phyloP scores from a whole-genome alignment of 2,113 vertebrate species.

The Brachyhypopomus occidentalis region DNA sequence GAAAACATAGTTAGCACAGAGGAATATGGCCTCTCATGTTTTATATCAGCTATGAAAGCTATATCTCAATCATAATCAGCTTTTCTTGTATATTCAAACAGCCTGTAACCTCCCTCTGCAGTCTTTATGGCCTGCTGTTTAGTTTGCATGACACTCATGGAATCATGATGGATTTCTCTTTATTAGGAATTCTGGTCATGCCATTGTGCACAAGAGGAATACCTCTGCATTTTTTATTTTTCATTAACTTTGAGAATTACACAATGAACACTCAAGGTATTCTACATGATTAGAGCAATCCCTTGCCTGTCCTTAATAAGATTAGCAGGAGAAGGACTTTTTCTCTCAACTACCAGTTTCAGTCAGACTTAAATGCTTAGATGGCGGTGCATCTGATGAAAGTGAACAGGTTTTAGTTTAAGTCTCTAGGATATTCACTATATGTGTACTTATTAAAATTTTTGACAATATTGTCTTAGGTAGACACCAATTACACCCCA shows the following conservation, averaged over 20 bases:
- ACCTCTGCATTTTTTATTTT: not conserved
- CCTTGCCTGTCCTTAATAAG: not conserved
- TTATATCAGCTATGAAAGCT: not conserved
- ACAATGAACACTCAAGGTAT: conserved; percentile 26
- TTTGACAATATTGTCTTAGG: not conserved
- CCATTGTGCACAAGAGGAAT: not conserved
- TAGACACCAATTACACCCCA: not conserved
- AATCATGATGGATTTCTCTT: conserved; percentile 1
- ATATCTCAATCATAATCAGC: conserved; percentile 15
- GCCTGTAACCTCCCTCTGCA: not conserved
- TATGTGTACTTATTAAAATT: not conserved
- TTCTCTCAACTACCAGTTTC: not conserved
- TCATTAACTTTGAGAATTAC: conserved; percentile 20
- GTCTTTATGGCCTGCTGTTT: not conserved
- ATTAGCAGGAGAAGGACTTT: conserved; percentile 11
- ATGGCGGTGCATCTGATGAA: not conserved
- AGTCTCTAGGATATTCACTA: not conserved
- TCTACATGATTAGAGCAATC: conserved; percentile 7
- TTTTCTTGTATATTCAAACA: not conserved
- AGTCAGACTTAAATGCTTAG: conserved; percentile 10
- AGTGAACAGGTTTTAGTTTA: not conserved
- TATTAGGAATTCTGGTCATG: conserved; percentile 1
- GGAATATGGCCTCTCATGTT: not conserved
- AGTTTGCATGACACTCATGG: not conserved
- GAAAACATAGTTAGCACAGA: not conserved